These are phyloP conservation scores for Tragelaphus imberbis DNA, from an alignment of 2,113 vertebrate species.

Conservation along the genomic window DNA sequence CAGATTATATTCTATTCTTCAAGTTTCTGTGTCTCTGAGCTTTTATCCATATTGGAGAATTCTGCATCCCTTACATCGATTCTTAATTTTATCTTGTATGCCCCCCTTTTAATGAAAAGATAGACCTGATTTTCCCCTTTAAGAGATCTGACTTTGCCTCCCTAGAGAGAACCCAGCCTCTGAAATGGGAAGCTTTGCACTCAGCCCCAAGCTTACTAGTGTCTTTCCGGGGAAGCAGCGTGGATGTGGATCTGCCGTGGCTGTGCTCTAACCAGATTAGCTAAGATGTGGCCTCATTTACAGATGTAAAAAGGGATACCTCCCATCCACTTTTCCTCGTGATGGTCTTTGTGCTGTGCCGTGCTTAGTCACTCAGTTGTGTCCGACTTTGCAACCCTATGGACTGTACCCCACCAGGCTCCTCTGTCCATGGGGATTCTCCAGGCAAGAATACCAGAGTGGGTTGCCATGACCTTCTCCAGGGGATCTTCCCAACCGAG, in stretches of 20 bases:
- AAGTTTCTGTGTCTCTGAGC: neutral
- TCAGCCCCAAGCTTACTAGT: neutral
- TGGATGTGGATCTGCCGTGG: neutral
- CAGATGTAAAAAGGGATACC: neutral
- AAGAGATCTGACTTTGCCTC: neutral
- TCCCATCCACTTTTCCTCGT: neutral
- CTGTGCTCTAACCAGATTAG: neutral
- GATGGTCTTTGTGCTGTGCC: neutral
- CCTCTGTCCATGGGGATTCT: neutral
- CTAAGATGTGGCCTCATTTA: neutral
- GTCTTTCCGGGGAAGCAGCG: neutral
- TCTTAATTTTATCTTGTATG: neutral
- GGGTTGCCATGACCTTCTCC: neutral
- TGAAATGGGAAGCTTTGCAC: neutral
- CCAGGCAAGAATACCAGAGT: neutral
- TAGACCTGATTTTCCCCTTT: neutral
- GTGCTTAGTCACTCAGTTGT: neutral
- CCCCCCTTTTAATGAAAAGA: neutral
- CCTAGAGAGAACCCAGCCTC: neutral
- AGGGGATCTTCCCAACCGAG: neutral
- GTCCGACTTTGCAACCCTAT: neutral
- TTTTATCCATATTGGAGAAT: neutral
- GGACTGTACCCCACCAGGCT: neutral
- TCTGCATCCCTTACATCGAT: neutral
- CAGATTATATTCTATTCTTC: neutral